Conservation (phyloP, 2,797 vertebrate species). For the Molossus alvarezi region DNA sequence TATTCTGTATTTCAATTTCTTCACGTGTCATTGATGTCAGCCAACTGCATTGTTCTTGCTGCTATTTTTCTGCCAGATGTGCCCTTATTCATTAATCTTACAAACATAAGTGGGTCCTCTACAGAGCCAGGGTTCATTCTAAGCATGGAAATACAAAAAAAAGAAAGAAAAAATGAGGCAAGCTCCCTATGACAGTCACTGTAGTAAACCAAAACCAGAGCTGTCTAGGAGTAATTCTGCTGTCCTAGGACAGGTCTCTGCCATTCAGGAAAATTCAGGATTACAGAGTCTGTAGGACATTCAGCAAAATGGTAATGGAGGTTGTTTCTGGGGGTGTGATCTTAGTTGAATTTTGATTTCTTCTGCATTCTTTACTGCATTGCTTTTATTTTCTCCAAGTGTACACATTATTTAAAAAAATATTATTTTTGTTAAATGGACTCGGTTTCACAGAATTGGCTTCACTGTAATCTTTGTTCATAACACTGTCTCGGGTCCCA, state of each 20-base stretch:
- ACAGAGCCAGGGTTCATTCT: neutral
- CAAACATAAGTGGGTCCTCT: neutral
- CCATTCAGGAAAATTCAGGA: neutral
- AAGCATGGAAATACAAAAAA: neutral
- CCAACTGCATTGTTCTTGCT: neutral
- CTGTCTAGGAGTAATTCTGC: neutral
- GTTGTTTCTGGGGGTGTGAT: neutral
- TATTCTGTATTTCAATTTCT: neutral
- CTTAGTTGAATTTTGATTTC: neutral
- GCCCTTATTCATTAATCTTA: neutral
- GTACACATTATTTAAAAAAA: neutral
- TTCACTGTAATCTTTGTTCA: conserved; percentile 30
- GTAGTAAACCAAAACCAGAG: neutral
- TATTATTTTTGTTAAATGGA: neutral
- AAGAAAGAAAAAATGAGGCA: neutral
- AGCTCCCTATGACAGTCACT: neutral
- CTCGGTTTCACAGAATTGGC: neutral
- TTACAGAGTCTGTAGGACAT: neutral
- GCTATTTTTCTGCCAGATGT: neutral
- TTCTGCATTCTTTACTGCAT: conserved; percentile 26
- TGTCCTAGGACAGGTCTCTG: neutral
- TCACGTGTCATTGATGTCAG: neutral
- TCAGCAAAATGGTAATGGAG: neutral
- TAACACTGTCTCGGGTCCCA: neutral
- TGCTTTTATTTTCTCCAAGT: neutral